These are phyloP conservation scores for Turritopsis rubra DNA, from an alignment of 30 jellyfish, hydroid and myxozoan genomes.

Conservation along the genomic window DNA sequence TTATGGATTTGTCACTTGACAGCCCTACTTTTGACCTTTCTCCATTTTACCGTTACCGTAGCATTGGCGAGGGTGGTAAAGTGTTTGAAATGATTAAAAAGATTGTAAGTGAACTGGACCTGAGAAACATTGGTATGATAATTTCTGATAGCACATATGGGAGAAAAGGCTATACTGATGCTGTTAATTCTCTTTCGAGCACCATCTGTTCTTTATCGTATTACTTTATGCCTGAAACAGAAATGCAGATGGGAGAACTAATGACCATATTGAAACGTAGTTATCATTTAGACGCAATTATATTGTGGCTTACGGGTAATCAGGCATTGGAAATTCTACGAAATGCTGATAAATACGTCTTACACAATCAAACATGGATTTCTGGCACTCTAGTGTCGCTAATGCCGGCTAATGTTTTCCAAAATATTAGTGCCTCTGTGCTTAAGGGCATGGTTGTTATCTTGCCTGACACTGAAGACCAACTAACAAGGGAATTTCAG, in stretches of 20 bases:
- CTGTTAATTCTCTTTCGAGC: not conserved
- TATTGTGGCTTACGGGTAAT: not conserved
- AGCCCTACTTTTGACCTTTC: not conserved
- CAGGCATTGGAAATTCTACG: not conserved
- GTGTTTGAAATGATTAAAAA: not conserved
- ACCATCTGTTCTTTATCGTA: not conserved
- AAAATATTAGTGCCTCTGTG: not conserved
- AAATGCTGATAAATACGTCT: not conserved
- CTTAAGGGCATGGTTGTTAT: not conserved
- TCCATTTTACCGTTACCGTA: not conserved
- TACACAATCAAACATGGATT: not conserved
- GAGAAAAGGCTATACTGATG: not conserved
- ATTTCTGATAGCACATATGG: not conserved
- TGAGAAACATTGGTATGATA: not conserved
- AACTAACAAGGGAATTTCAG: not conserved
- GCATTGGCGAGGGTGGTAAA: not conserved
- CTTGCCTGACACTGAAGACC: not conserved
- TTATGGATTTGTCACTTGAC: not conserved
- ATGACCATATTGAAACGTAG: not conserved
- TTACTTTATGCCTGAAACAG: not conserved
- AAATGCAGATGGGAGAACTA: not conserved
- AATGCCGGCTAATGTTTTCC: not conserved
- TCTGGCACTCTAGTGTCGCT: not conserved
- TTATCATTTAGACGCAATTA: not conserved
- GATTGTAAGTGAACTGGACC: not conserved